Percentiles rank a stretch among this genome's conserved stretches.
These are phyloP conservation scores for Eupelmus urozonus DNA, from an alignment of 2,888 invertebrate species.

Conservation along the genomic window DNA sequence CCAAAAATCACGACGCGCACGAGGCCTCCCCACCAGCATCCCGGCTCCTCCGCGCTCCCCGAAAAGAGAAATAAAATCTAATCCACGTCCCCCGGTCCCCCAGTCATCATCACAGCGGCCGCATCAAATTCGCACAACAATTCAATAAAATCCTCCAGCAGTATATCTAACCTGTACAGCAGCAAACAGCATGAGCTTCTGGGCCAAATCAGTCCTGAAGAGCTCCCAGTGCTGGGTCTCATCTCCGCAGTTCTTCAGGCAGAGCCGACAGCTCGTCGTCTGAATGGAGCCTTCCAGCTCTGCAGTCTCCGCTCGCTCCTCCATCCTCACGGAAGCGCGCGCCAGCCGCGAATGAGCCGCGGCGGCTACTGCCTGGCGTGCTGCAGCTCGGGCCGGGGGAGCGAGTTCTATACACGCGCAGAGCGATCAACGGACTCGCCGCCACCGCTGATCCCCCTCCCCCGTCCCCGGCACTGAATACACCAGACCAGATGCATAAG, in stretches of 20 bases:
- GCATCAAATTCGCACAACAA: too few species aligned
- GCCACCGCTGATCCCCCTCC: not conserved
- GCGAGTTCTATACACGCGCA: too few species aligned
- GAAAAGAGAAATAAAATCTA: too few species aligned
- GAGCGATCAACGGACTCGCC: too few species aligned
- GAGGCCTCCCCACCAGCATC: too few species aligned
- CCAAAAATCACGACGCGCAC: too few species aligned
- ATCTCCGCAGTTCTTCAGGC: not conserved
- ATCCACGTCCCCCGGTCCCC: too few species aligned
- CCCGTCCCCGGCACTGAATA: not conserved
- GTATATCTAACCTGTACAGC: slow-evolving; percentile 71
- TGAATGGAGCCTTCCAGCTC: not conserved
- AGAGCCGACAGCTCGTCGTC: slow-evolving; percentile 38
- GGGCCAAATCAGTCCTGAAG: slow-evolving; percentile 61
- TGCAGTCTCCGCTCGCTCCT: slow-evolving; percentile 40
- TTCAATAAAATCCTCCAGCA: too few species aligned
- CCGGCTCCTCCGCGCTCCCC: too few species aligned
- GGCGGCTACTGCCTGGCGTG: not conserved
- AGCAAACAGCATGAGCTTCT: slow-evolving; percentile 71
- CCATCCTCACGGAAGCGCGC: not conserved
- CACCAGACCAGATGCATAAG: not conserved
- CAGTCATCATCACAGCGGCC: too few species aligned
- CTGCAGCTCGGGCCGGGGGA: slow-evolving; percentile 1
- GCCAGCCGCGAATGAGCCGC: slow-evolving; percentile 18
- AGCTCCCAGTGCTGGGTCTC: slow-evolving; percentile 22